Percentiles rank a stretch among this genome's conserved stretches.
These are phyloP conservation scores for Eurytoma adleriae DNA, from an alignment of 2,888 invertebrate species.

Conservation along the genomic window DNA sequence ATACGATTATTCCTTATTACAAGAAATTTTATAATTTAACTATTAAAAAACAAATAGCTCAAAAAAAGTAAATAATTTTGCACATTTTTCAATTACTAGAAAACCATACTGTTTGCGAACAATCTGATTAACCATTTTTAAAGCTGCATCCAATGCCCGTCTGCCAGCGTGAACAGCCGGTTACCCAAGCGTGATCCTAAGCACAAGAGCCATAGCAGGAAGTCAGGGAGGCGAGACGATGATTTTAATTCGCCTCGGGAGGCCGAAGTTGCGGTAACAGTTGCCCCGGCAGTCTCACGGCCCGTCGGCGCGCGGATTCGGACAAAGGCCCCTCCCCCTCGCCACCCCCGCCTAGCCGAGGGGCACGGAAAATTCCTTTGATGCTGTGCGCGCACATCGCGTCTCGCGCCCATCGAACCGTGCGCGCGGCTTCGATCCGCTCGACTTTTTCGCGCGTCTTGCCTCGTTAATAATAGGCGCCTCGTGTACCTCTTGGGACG, in stretches of 20 bases:
- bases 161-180: background rate
- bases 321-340: slow-evolving; percentile 20
- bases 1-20: too few species aligned
- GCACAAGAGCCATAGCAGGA: background rate
- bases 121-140: too few species aligned
- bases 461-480: background rate
- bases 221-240: background rate
- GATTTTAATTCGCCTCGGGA: background rate
- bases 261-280: background rate
- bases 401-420: background rate
- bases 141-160: too few species aligned
- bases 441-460: background rate
- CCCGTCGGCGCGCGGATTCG: slow-evolving; percentile 28
- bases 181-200: background rate
- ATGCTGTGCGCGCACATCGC: background rate
- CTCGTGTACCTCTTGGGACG: background rate
- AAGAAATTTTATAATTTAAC: too few species aligned
- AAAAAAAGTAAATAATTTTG: too few species aligned
- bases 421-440: too few species aligned
- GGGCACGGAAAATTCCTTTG: slow-evolving; percentile 35
- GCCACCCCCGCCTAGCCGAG: background rate
- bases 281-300: background rate
- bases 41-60: too few species aligned
- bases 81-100: too few species aligned
- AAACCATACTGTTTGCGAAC: too few species aligned